phyloP scores from a whole-genome alignment of 2,797 vertebrate genomes.

The Discoglossus pictus region DNA sequence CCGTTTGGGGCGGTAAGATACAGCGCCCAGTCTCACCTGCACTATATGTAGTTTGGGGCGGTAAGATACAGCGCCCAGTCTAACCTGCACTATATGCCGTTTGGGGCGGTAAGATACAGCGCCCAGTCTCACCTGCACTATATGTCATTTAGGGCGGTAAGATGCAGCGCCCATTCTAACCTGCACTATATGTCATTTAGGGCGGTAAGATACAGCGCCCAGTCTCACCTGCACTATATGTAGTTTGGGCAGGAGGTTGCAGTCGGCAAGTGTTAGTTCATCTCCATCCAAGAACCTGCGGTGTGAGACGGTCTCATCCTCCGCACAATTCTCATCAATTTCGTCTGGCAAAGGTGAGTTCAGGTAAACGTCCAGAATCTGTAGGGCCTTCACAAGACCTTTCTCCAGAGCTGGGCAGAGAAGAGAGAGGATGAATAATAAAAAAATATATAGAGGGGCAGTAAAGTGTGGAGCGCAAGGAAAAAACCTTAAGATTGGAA shows the following conservation, averaged over 20 bases:
- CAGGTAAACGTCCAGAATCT: conserved; percentile 71
- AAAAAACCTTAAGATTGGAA: background rate
- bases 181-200: too few relatives aligned
- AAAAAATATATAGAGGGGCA: conserved; percentile 7
- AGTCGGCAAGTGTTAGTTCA: conserved; percentile 86
- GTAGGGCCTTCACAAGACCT: conserved; percentile 65
- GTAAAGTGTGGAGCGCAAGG: conserved; percentile 41
- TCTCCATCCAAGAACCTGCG: conserved; percentile 87
- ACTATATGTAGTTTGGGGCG: too few relatives aligned
- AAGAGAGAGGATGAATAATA: too few relatives aligned
- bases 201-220: background rate
- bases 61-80: too few relatives aligned
- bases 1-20: too few relatives aligned
- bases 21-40: too few relatives aligned
- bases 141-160: too few relatives aligned
- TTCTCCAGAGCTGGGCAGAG: conserved; percentile 62
- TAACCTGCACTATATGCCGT: too few relatives aligned
- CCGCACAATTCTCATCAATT: conserved; percentile 84
- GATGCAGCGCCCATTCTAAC: too few relatives aligned
- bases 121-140: too few relatives aligned
- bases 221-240: conserved; percentile 85
- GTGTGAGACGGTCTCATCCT: conserved; percentile 79
- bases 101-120: too few relatives aligned
- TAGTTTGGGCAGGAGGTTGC: conserved; percentile 89
- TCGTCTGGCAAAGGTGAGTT: conserved; percentile 82